These are phyloP conservation scores for Spea hammondii DNA, from an alignment of 2,797 vertebrate genomes.

Conservation along the genomic window DNA sequence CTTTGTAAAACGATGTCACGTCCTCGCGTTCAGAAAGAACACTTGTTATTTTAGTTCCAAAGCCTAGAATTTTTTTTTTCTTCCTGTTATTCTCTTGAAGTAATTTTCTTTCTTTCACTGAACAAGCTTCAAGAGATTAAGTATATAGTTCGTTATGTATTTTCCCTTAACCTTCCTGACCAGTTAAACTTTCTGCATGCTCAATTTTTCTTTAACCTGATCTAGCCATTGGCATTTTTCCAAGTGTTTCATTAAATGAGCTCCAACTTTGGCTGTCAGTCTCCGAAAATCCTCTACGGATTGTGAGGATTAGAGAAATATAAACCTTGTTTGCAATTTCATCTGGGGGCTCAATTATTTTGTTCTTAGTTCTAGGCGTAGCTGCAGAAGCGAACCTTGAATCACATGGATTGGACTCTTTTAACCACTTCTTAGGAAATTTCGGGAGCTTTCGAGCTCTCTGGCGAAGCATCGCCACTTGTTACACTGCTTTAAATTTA, in stretches of 20 bases:
- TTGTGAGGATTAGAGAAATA: conserved; percentile 43
- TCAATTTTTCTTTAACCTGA: conserved; percentile 48
- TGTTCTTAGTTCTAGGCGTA: conserved; percentile 25
- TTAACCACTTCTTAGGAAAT: conserved; percentile 35
- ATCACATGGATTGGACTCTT: conserved; percentile 35
- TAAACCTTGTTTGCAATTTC: conserved; percentile 45
- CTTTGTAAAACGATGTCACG: neutral
- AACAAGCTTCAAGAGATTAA: conserved; percentile 48
- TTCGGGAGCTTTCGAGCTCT: neutral
- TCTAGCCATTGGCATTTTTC: conserved; percentile 53
- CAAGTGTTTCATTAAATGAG: conserved; percentile 52
- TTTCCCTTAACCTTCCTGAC: conserved; percentile 52
- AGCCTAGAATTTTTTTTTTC: neutral
- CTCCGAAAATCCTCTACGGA: conserved; percentile 40
- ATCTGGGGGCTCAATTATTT: conserved; percentile 48
- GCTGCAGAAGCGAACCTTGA: conserved; percentile 10
- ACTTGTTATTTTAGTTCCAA: conserved; percentile 9
- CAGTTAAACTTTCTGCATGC: conserved; percentile 51
- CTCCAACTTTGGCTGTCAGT: conserved; percentile 8
- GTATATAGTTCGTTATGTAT: conserved; percentile 47
- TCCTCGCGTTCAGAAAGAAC: neutral
- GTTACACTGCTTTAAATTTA: neutral
- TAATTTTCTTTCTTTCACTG: conserved; percentile 25
- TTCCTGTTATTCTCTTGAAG: conserved; percentile 35
- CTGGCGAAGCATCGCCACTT: neutral